A percentile compares a stretch with the other conserved stretches of the same genome.
phyloP scores from a whole-genome alignment of 2,888 invertebrate genomes.

The Drosophila mulleri region DNA sequence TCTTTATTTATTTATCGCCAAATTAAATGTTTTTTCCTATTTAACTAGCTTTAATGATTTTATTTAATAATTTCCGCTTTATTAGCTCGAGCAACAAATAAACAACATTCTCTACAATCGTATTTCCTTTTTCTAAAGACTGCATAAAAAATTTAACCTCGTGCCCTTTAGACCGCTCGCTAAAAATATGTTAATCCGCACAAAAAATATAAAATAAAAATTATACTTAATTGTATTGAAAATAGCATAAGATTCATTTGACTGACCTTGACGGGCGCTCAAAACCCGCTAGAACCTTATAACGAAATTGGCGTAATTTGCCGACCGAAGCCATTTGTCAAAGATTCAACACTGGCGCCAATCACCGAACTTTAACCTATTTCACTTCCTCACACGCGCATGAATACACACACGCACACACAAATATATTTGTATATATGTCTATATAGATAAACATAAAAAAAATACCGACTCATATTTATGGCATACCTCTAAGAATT shows the following conservation, averaged over 20 bases:
- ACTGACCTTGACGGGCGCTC: conserved; percentile 49
- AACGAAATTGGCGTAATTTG: conserved; percentile 57
- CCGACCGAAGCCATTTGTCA: conserved; percentile 49
- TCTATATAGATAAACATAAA: conserved; percentile 13
- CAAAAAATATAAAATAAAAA: neutral
- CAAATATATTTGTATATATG: neutral
- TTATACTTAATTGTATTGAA: conserved; percentile 12
- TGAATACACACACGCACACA: conserved; percentile 15
- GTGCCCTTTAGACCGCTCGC: conserved; percentile 78
- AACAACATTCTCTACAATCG: conserved; percentile 52
- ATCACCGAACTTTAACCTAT: conserved; percentile 77
- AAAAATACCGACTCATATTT: neutral
- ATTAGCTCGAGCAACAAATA: conserved; percentile 31
- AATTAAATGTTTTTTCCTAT: conserved; percentile 4
- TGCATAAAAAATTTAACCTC: conserved; percentile 61
- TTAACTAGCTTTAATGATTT: conserved; percentile 19
- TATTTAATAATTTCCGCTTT: conserved; percentile 54
- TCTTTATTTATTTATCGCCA: neutral
- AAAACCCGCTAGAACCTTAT: conserved; percentile 65
- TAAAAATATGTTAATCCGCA: conserved; percentile 65
- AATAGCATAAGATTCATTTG: conserved; percentile 48
- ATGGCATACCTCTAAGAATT: conserved; percentile 44
- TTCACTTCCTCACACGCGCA: conserved; percentile 71
- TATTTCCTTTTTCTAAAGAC: conserved; percentile 68
- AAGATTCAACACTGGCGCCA: conserved; percentile 56